Conservation (phyloP, 2,797 vertebrate genomes). For the Neostethus bicornis region DNA sequence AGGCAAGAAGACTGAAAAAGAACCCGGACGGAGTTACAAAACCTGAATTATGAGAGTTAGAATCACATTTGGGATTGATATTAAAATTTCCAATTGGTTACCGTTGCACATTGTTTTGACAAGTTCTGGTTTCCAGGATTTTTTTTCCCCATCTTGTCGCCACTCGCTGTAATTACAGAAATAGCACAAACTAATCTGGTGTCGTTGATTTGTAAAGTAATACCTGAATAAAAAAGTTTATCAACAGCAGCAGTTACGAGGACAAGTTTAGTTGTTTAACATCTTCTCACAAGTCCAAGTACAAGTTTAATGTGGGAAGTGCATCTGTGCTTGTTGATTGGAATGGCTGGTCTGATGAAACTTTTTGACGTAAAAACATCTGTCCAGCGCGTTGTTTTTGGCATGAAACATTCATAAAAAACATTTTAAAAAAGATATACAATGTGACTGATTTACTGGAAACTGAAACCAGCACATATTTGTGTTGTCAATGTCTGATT, state of each 20-base stretch:
- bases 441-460: not conserved
- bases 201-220: slow-evolving; percentile 11
- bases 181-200: slow-evolving; percentile 12
- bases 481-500: not conserved
- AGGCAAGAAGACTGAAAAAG: slow-evolving; percentile 30
- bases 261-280: slow-evolving; percentile 27
- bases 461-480: not conserved
- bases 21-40: slow-evolving; percentile 51
- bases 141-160: slow-evolving; percentile 34
- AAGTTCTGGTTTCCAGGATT: slow-evolving; percentile 38
- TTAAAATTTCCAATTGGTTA: slow-evolving; percentile 19
- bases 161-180: slow-evolving; percentile 16
- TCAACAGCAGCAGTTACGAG: slow-evolving; percentile 23
- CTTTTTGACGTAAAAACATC: slow-evolving; percentile 24
- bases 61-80: slow-evolving; percentile 40
- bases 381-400: slow-evolving; percentile 15
- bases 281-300: slow-evolving; percentile 2
- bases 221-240: slow-evolving; percentile 10
- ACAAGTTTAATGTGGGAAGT: slow-evolving; percentile 30
- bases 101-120: slow-evolving; percentile 3
- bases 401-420: no score
- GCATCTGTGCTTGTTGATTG: slow-evolving; percentile 19
- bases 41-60: slow-evolving; percentile 58
- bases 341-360: slow-evolving; percentile 13
- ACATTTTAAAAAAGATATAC: no score